Evolutionary conservation across 2,113 vertebrate species (phyloP).

Genomic region (Coturnix japonica): DNA sequence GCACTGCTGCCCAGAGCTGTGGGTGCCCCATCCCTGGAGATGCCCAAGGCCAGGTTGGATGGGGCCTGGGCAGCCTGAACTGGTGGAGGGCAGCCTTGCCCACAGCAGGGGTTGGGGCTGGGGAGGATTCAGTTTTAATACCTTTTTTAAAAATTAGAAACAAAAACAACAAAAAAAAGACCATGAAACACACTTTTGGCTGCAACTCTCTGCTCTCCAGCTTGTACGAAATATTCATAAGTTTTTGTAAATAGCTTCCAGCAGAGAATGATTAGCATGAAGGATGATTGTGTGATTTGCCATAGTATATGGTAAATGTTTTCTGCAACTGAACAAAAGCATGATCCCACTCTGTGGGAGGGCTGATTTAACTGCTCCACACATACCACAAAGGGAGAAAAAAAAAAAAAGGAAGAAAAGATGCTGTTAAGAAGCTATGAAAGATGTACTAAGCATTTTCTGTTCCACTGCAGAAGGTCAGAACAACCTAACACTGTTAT

Average conservation of each 20-base stretch:
- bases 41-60: too few species aligned
- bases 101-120: too few species aligned
- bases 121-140: too few species aligned
- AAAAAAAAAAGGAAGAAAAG: not conserved
- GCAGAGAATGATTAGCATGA: conserved; percentile 67
- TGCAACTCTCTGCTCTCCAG: conserved; percentile 7
- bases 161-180: too few species aligned
- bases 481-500: conserved; percentile 40
- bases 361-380: conserved; percentile 24
- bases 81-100: too few species aligned
- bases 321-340: conserved; percentile 37
- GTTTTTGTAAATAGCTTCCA: conserved; percentile 62
- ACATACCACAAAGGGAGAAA: not conserved
- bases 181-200: not conserved
- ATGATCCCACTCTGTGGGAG: conserved; percentile 25
- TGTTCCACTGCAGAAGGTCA: conserved; percentile 7
- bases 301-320: conserved; percentile 37
- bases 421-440: not conserved
- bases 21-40: too few species aligned
- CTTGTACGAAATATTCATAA: conserved; percentile 49
- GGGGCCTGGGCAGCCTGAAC: too few species aligned
- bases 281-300: conserved; percentile 58
- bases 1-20: too few species aligned
- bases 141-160: too few species aligned
- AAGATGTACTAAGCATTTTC: conserved; percentile 36